Evolutionary conservation across 1,140 invertebrate genomes (phyloP), one percentile per base, ranked within the genome.

Genomic region (Euschistus heros): DNA sequence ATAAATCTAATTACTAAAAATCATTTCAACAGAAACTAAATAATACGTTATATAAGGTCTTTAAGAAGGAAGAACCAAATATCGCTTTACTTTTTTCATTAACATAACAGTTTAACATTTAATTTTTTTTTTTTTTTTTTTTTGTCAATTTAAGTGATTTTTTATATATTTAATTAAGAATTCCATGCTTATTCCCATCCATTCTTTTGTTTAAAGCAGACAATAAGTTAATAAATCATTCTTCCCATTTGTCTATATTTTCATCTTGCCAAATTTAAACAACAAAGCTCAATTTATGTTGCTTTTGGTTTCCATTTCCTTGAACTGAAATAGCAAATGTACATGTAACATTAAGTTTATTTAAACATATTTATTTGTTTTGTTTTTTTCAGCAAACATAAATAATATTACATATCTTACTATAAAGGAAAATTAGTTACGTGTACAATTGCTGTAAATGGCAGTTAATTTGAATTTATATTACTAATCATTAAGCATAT

Each of bases 181-280:
- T 22, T 22, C 1, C n/a, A 3, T 54, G 13, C 7, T 22, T 8
- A 54, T 8, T 54, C n/a, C 13, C 13, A 6, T 20, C n/a, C 15
- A 54, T 54, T 22, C 18, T 54, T 54, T 44, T 15, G n/a, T 61
- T 61, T 44, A 20, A 37, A 42, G 42, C 59, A 22, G 59, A 61
- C 59, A 61, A 61, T 61, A 61, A 61, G 30, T 61, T 61, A 30
- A 61, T 5, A 61, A 61, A 61, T 33, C 42, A 61, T 37, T 61
- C 59, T 61, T 61, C 59, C 59, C 59, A 61, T 42, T 33, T 61
- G 59, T 61, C 59, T 42, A 61, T 61, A 37, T 42, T 61, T 42
- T 61, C 54, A 26, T 57, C 54, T 57, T 57, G 54, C 54, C 54
- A 57, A 57, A 57, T 57, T 57, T 50, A 57, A 10, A 27, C 2